Base-by-base conservation (phyloP, 2,113 vertebrate species). In the Egretta garzetta region DNA sequence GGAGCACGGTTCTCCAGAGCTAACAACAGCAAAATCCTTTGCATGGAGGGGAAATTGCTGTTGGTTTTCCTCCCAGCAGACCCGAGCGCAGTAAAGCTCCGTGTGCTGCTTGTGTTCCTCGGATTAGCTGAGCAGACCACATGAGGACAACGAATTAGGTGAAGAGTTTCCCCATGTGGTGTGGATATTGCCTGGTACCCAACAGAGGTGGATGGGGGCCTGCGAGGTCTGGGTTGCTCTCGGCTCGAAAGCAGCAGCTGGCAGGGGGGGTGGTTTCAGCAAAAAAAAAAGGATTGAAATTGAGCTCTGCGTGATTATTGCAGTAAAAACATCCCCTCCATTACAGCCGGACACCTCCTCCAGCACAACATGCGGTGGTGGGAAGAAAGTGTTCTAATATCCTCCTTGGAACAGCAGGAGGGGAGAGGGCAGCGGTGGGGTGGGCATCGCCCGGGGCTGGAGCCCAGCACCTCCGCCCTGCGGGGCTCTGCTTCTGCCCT, bases 321-420 rank as follows among this genome's bases (percentile, higher is more conserved):
- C 56, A 33, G 11, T 6, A 4, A 39, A 45, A 86, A 32, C n/a
- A 20, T 15, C 33, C 1, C 35, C 43, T 56, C 35, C 12, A 1
- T 4, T 8, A 58, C 21, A 70, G 50, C 63, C 35, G 50, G 59
- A 9, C 9, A 1, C 20, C 37, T 62, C 59, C 53, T 86, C 63
- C 68, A 43, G 4, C 23, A 12, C 22, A 35, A 32, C 3, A 3
- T 7, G 0, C 0, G 2, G 9, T 13, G 37, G 4, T 43, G 75
- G 47, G 35, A 49, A 56, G 67, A 21, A 71, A 11, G 19, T 16
- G 55, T 43, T n/a, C 43, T 6, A 12, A 14, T 0, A 1, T 71
- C 45, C 52, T 64, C 52, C 32, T 22, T 4, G 45, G 58, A n/a
- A 32, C 0, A 5, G 62, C 35, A 13, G n/a, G 52, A 24, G 32